Evolutionary conservation across 1,140 invertebrate genomes (phyloP).

Genomic region (Glossosoma conforme): DNA sequence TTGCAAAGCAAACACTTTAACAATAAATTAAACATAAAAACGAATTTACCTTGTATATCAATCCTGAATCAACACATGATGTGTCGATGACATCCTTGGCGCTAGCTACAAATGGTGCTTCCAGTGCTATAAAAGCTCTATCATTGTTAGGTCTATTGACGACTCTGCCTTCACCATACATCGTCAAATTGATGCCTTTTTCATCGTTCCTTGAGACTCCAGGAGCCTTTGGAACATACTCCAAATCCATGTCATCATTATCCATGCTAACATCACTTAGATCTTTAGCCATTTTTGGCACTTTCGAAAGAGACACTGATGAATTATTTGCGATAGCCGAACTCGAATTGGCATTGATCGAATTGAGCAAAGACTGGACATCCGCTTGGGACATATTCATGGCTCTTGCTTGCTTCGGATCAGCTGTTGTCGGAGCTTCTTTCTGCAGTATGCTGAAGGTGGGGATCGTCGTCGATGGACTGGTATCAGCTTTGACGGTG

Average conservation of each 20-base stretch:
- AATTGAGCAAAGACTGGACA: constrained; percentile 12
- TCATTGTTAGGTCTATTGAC: constrained; percentile 23
- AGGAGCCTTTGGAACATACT: constrained; percentile 20
- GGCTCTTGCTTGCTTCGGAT: constrained; percentile 23
- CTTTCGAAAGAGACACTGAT: constrained; percentile 1
- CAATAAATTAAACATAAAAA: not conserved
- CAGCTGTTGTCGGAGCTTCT: constrained; percentile 5
- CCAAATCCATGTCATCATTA: constrained; percentile 52
- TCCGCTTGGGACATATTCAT: constrained; percentile 21
- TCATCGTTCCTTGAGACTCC: constrained; percentile 22
- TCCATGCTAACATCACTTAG: constrained; percentile 66
- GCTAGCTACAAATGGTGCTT: constrained; percentile 36
- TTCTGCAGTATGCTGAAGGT: constrained; percentile 15
- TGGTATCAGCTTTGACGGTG: no score
- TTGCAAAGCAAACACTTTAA: not conserved
- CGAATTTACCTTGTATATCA: constrained; percentile 38
- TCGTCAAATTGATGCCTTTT: constrained; percentile 24
- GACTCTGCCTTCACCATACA: constrained; percentile 23
- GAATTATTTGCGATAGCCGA: constrained; percentile 2
- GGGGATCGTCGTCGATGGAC: constrained; percentile 4
- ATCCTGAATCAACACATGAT: constrained; percentile 36
- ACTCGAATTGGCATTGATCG: constrained; percentile 8
- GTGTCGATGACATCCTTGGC: constrained; percentile 38
- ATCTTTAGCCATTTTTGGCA: constrained; percentile 38
- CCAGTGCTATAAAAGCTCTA: constrained; percentile 28